phyloP scores from a whole-genome alignment of 2,797 vertebrate genomes.

The Sphenopsis melanotis region DNA sequence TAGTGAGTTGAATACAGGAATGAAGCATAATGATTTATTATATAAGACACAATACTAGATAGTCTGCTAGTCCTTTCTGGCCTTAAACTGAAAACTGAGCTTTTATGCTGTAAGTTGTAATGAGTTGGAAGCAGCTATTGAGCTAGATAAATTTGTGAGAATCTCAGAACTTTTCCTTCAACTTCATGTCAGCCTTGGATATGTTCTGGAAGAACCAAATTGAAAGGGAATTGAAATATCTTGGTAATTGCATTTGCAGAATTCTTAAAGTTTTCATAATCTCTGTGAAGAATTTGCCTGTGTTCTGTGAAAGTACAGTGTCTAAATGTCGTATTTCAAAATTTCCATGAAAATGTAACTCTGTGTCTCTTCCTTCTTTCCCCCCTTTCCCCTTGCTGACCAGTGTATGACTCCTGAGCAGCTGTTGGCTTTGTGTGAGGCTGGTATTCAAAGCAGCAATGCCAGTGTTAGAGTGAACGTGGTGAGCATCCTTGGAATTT shows the following conservation, averaged over 20 bases:
- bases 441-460: conserved; percentile 80
- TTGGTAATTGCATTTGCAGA: neutral
- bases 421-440: conserved; percentile 88
- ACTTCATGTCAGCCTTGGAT: neutral
- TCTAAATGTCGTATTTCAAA: neutral
- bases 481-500: conserved; percentile 92
- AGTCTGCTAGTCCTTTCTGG: neutral
- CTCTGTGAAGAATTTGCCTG: neutral
- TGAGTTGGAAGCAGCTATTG: neutral
- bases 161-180: neutral
- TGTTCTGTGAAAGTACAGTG: neutral
- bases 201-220: neutral
- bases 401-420: conserved; percentile 91
- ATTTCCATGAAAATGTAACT: neutral
- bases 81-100: neutral
- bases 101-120: neutral
- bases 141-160: neutral
- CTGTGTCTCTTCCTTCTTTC: neutral
- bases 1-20: neutral
- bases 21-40: neutral
- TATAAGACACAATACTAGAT: neutral
- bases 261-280: neutral
- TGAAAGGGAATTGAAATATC: neutral
- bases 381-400: neutral
- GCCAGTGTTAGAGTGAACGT: conserved; percentile 87